phyloP scores from a whole-genome alignment of 2,113 vertebrate genomes.

The Papio anubis region DNA sequence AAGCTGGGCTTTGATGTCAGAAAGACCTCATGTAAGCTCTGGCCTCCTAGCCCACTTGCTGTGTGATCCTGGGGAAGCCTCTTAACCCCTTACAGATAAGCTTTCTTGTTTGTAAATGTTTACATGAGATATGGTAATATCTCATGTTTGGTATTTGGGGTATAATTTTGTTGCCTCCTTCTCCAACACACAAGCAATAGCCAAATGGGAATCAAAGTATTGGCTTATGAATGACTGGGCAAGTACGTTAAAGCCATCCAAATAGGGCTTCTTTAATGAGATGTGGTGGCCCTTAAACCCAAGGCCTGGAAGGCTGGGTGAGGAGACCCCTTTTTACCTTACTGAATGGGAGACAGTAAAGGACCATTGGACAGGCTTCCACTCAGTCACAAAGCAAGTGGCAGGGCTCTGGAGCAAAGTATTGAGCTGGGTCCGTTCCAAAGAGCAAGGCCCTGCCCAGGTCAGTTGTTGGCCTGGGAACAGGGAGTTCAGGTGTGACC shows the following conservation, averaged over 20 bases:
- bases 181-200: background rate
- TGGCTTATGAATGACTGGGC: background rate
- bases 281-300: background rate
- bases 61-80: background rate
- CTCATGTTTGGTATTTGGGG: background rate
- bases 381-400: background rate
- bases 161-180: background rate
- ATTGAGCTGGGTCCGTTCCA: background rate
- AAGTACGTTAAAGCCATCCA: background rate
- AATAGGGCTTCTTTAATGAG: background rate
- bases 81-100: background rate
- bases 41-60: background rate
- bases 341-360: background rate
- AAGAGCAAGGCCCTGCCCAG: background rate
- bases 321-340: background rate
- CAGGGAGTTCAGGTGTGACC: background rate
- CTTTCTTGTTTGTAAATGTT: background rate
- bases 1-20: background rate
- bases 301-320: background rate
- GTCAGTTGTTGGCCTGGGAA: background rate
- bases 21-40: background rate
- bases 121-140: background rate
- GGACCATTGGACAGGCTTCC: background rate
- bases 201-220: background rate
- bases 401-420: background rate